phyloP scores from a whole-genome alignment of 2,888 invertebrate species.

The Leuctra nigra region DNA sequence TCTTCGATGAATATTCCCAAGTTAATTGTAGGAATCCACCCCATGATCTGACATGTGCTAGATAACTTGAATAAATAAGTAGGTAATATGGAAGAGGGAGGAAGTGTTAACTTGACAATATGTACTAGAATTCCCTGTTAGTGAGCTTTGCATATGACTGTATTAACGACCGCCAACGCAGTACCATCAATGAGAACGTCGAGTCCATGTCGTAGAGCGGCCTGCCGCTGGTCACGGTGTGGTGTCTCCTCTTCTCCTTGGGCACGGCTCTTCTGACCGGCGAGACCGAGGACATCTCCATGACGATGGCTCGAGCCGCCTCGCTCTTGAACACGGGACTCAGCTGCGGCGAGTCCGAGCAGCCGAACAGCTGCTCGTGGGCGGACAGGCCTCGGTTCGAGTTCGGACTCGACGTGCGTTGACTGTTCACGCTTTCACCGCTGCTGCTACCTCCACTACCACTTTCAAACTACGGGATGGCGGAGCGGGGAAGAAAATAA shows the following conservation, averaged over 20 bases:
- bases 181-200: constrained; percentile 39
- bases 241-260: constrained; percentile 75
- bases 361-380: constrained; percentile 38
- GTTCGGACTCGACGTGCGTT: constrained; percentile 37
- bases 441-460: constrained; percentile 27
- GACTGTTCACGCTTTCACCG: constrained; percentile 23
- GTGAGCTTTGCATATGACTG: too few species aligned
- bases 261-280: constrained; percentile 53
- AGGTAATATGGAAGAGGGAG: too few species aligned
- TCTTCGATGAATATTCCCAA: too few species aligned
- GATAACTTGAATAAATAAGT: too few species aligned
- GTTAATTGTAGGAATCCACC: too few species aligned
- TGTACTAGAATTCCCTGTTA: too few species aligned
- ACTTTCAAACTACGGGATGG: constrained; percentile 25
- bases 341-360: constrained; percentile 48
- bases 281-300: constrained; percentile 55
- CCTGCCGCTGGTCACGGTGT: constrained; percentile 66
- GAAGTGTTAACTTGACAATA: too few species aligned
- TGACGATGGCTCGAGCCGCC: constrained; percentile 78
- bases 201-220: constrained; percentile 39
- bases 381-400: constrained; percentile 36
- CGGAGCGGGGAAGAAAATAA: constrained; percentile 19
- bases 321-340: constrained; percentile 82
- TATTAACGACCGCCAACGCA: too few species aligned
- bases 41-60: too few species aligned